These are phyloP conservation scores for Diaprepes abbreviatus DNA, from an alignment of 2,888 invertebrate species.

Conservation along the genomic window DNA sequence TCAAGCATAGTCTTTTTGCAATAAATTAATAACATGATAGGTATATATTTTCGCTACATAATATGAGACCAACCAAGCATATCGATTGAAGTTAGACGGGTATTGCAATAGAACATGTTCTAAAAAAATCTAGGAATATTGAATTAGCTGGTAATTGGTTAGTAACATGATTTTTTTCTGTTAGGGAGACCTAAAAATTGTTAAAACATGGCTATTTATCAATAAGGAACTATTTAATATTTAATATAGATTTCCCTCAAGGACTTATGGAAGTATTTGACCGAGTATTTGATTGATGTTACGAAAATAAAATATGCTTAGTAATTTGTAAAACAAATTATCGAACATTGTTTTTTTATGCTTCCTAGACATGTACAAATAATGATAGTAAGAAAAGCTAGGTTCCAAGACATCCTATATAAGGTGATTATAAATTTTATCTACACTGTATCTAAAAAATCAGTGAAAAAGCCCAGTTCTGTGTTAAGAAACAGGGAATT, in stretches of 20 bases:
- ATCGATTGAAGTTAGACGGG: not conserved
- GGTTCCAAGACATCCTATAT: too few species aligned
- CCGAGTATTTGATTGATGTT: not conserved
- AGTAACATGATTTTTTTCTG: not conserved
- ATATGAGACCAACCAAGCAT: slow-evolving; percentile 9
- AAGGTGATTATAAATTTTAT: too few species aligned
- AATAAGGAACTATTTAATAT: slow-evolving; percentile 6
- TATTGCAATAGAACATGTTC: not conserved
- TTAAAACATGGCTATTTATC: slow-evolving; percentile 1
- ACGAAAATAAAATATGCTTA: not conserved
- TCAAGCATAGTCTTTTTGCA: not conserved
- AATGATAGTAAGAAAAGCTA: too few species aligned
- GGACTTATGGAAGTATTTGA: not conserved
- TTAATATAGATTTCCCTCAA: not conserved
- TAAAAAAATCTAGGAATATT: not conserved
- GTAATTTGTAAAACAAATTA: too few species aligned
- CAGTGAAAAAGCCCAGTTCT: too few species aligned
- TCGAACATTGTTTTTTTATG: too few species aligned
- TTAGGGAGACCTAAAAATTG: not conserved
- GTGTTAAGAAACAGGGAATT: too few species aligned
- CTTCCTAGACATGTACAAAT: too few species aligned
- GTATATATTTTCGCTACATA: slow-evolving; percentile 10
- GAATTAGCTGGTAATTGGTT: slow-evolving; percentile 17
- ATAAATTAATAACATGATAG: slow-evolving; percentile 10
- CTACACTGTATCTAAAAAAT: too few species aligned